Evolutionary conservation across 2,888 invertebrate species (phyloP).

Genomic region (Chrysomela aeneicollis): DNA sequence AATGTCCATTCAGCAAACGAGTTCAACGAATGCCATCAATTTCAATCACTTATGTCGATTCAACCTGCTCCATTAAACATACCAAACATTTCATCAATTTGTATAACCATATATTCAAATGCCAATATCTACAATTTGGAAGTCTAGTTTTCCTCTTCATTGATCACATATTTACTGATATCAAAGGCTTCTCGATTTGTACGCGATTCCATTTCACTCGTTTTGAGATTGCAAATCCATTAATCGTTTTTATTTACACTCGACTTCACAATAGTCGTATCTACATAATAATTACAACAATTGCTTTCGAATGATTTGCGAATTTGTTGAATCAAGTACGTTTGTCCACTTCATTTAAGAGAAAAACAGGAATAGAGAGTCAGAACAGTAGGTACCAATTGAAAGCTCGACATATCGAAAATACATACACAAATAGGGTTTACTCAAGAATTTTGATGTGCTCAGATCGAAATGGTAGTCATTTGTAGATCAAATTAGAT

Average conservation of each 20-base stretch:
- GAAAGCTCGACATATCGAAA: no score
- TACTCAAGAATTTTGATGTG: no score
- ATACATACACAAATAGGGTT: no score
- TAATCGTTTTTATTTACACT: background rate
- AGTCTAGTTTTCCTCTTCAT: background rate
- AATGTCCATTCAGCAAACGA: background rate
- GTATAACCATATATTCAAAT: background rate
- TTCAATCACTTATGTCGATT: background rate
- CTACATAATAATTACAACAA: no score
- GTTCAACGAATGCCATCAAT: background rate
- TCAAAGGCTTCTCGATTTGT: background rate
- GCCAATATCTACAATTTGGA: background rate
- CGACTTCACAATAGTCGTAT: no score
- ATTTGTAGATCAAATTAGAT: no score
- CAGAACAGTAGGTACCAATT: no score
- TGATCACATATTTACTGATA: background rate
- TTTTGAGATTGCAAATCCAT: background rate
- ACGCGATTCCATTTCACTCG: background rate
- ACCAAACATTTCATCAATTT: background rate
- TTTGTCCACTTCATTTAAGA: no score
- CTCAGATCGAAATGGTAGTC: no score
- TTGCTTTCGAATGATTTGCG: no score
- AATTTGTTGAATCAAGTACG: no score
- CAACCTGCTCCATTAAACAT: background rate
- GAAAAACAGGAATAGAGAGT: no score